Conservation (phyloP, 2,888 invertebrate genomes). For the Macroteleia sp. region DNA sequence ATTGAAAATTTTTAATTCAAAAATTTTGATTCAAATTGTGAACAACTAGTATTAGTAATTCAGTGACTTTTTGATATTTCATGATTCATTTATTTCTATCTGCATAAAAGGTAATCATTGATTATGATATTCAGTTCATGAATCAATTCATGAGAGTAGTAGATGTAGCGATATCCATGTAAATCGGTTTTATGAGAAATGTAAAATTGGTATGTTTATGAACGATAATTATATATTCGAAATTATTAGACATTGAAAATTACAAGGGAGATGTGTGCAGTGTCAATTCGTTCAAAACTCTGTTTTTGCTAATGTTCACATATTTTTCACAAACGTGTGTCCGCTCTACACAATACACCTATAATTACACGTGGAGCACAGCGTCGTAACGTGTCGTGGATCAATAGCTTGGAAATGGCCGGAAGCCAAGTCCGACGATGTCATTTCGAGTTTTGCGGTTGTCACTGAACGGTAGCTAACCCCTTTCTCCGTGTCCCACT, state of each 20-base stretch:
- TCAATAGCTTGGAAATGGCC: conserved; percentile 82
- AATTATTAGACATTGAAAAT: conserved; percentile 12
- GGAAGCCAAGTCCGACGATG: conserved; percentile 82
- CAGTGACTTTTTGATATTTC: conserved; percentile 1
- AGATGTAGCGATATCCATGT: not conserved
- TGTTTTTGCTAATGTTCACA: conserved; percentile 15
- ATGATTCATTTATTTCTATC: not conserved
- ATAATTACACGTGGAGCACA: conserved; percentile 80
- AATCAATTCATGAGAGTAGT: not conserved
- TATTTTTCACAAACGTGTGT: conserved; percentile 39
- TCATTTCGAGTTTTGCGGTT: conserved; percentile 82
- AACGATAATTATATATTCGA: not conserved
- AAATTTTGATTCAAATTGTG: too few relatives aligned
- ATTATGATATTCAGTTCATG: conserved; percentile 5
- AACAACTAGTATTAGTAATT: too few relatives aligned
- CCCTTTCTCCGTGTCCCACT: conserved; percentile 78
- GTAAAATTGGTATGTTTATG: not conserved
- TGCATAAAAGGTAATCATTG: not conserved
- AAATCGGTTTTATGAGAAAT: not conserved
- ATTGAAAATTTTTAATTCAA: too few relatives aligned
- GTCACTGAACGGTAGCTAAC: conserved; percentile 77
- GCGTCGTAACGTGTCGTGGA: conserved; percentile 81
- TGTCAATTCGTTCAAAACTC: conserved; percentile 37
- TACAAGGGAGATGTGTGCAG: conserved; percentile 1
- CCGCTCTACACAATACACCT: conserved; percentile 75